Evolutionary conservation across 2,113 vertebrate genomes (phyloP), one percentile per base, ranked within the genome.

Genomic region (Uropsilus gracilis): DNA sequence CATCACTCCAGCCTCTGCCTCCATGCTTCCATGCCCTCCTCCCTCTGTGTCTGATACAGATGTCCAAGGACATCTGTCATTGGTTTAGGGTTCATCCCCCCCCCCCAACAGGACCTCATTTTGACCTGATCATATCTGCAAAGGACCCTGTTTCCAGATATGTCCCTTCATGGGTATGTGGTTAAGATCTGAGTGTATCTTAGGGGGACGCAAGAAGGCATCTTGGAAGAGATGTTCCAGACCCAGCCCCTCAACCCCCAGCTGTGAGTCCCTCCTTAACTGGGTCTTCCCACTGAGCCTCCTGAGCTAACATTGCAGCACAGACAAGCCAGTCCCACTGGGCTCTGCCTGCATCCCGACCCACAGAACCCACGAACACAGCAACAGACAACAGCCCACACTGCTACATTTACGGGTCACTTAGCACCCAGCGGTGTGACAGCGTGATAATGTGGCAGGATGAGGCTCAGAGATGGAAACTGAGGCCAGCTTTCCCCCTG

Each of bases 261-360:
- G 66, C n/a, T 64, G 37, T 55, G 66, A 64, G 66, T 44, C 17
- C 32, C 24, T 59, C n/a, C 42, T 12, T 42, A 24, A 18, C 39
- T 32, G 11, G 22, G 32, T 75, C 39, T 26, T 66, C 68, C 6
- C 2, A 11, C 22, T 34, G 37, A 11, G 10, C 4, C 39, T 22
- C 61, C 72, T 16, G 34, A 76, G n/a, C n/a, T n/a, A n/a, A 37
- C 30, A 20, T 42, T 0, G 0, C 0, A 2, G 30, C n/a, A 90
- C 53, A 63, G 39, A 83, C 13, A 48, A 69, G 8, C 44, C 32
- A 22, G 34, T 22, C n/a, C 44, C n/a, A 2, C 30, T 4, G 30
- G 66, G 42, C n/a, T 59, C 42, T 22, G 11, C 26, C 14, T 3
- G 10, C 48, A 61, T 57, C 34, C 22, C 13, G 48, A 39, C 42